Percentiles rank a stretch among this genome's conserved stretches.
These are phyloP conservation scores for Propithecus coquereli DNA, from an alignment of 2,113 vertebrate species.

Conservation along the genomic window DNA sequence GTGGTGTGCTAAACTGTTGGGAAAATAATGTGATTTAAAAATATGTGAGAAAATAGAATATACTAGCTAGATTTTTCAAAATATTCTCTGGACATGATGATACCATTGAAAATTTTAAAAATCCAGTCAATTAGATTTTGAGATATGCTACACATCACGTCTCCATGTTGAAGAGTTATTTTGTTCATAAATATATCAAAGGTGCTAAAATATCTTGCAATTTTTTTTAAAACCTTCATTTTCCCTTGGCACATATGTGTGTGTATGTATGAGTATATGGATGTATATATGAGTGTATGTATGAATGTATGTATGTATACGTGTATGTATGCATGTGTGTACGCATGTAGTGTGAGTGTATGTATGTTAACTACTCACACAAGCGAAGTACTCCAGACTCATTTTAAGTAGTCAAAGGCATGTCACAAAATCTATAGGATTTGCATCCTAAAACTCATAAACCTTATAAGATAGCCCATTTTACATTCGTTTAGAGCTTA, in stretches of 20 bases:
- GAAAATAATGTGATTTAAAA: neutral
- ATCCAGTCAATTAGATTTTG: neutral
- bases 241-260: neutral
- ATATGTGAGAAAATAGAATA: neutral
- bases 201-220: neutral
- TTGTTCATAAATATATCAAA: neutral
- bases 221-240: neutral
- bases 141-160: neutral
- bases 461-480: neutral
- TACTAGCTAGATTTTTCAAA: neutral
- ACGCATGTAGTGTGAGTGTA: neutral
- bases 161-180: neutral
- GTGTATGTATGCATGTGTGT: neutral
- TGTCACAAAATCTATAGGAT: neutral
- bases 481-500: neutral
- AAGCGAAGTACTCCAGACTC: neutral
- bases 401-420: neutral
- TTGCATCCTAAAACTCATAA: neutral
- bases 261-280: neutral
- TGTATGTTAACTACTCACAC: neutral
- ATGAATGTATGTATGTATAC: neutral
- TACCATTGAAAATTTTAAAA: neutral
- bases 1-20: neutral
- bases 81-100: neutral
- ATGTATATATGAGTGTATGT: neutral